phyloP scores from a whole-genome alignment of 2,888 invertebrate species.

The Zygogramma bicolorata region DNA sequence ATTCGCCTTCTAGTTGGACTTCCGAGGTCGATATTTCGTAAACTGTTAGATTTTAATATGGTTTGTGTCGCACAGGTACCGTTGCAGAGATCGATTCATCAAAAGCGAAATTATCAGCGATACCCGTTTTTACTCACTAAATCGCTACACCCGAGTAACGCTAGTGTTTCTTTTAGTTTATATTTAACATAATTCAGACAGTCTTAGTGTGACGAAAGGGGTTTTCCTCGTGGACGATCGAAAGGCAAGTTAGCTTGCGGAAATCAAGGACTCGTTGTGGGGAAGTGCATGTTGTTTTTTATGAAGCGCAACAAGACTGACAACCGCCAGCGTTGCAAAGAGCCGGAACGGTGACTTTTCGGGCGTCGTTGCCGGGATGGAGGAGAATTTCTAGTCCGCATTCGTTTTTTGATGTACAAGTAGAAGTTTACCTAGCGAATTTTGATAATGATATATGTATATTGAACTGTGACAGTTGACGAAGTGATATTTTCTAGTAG shows the following conservation, averaged over 20 bases:
- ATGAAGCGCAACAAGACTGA: slow-evolving; percentile 55
- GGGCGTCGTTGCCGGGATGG: not conserved
- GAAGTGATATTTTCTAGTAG: slow-evolving; percentile 44
- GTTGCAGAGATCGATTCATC: slow-evolving; percentile 25
- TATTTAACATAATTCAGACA: slow-evolving; percentile 32
- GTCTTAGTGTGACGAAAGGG: slow-evolving; percentile 19
- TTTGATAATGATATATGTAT: slow-evolving; percentile 40
- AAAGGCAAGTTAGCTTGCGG: slow-evolving; percentile 55
- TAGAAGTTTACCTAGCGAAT: slow-evolving; percentile 36
- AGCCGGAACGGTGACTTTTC: slow-evolving; percentile 22
- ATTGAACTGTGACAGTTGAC: slow-evolving; percentile 11
- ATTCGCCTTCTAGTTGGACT: not conserved
- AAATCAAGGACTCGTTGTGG: slow-evolving; percentile 37
- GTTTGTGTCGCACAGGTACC: slow-evolving; percentile 21
- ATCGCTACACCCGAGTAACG: slow-evolving; percentile 40
- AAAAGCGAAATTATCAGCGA: slow-evolving; percentile 30
- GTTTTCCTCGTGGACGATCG: slow-evolving; percentile 38
- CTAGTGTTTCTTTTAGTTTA: slow-evolving; percentile 41
- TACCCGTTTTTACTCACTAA: slow-evolving; percentile 46
- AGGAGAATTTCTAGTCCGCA: slow-evolving; percentile 19
- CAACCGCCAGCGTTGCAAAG: slow-evolving; percentile 39
- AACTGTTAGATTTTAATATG: slow-evolving; percentile 1
- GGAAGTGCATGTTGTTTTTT: slow-evolving; percentile 49
- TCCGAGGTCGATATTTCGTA: not conserved
- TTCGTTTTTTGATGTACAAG: slow-evolving; percentile 37